Evolutionary conservation across 1,140 invertebrate genomes (phyloP).

Genomic region (Brachionus rotundiformis): DNA sequence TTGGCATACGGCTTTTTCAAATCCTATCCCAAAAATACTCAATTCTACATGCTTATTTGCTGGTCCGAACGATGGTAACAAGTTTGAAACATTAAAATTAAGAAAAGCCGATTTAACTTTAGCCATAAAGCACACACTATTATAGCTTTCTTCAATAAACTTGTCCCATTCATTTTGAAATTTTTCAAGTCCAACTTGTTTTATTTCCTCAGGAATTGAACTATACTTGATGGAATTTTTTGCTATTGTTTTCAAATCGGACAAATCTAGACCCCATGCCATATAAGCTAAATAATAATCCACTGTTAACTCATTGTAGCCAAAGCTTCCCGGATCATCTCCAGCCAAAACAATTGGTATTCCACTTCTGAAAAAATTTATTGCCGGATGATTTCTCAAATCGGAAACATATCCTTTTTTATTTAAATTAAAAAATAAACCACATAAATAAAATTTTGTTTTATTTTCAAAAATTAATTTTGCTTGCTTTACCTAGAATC

Average conservation of each 20-base stretch:
- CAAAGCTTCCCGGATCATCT: conserved; percentile 56
- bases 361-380: conserved; percentile 54
- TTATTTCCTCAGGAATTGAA: conserved; percentile 54
- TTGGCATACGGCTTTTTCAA: conserved; percentile 30
- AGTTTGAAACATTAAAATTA: neutral
- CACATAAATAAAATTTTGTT: neutral
- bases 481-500: conserved; percentile 54
- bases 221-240: conserved; percentile 55
- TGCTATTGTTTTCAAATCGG: conserved; percentile 55
- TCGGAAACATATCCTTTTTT: conserved; percentile 54
- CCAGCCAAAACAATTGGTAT: conserved; percentile 56
- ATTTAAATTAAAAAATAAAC: neutral
- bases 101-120: neutral
- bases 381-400: conserved; percentile 56
- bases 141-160: conserved; percentile 53
- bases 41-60: neutral
- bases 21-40: conserved; percentile 9
- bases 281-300: conserved; percentile 57
- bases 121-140: conserved; percentile 52
- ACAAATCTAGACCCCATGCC: conserved; percentile 55
- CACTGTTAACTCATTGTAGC: conserved; percentile 56
- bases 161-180: conserved; percentile 53
- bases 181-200: conserved; percentile 54
- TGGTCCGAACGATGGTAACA: conserved; percentile 18
- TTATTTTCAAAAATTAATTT: conserved; percentile 41